Percentiles rank a stretch among this genome's conserved stretches.
Conservation (phyloP, 1,140 invertebrate species). For the Trichonephila inaurata region DNA sequence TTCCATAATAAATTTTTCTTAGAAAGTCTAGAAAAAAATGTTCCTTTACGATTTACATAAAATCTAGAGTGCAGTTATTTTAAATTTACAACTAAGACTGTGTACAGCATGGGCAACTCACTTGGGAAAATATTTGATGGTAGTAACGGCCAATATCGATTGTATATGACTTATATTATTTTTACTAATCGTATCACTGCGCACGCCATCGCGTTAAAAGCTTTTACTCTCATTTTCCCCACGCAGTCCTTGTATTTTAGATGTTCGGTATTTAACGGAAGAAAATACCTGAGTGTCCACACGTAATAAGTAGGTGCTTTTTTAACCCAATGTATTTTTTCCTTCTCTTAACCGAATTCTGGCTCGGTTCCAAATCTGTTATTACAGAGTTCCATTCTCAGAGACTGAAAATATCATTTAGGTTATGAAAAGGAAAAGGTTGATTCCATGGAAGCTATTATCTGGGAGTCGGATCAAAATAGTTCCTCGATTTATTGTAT, state of each 20-base stretch:
- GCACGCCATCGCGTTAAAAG: not conserved
- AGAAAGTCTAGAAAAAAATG: no score
- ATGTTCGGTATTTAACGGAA: not conserved
- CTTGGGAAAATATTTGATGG: not conserved
- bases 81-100: no score
- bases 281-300: not conserved
- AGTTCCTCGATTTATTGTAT: constrained; percentile 10
- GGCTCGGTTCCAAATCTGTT: not conserved
- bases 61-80: no score
- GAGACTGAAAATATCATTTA: constrained; percentile 24
- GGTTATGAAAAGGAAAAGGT: constrained; percentile 29
- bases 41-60: no score
- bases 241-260: not conserved
- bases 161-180: not conserved
- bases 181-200: not conserved
- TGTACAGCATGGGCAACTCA: no score
- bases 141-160: not conserved
- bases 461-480: not conserved
- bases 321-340: not conserved
- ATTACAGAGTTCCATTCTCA: not conserved
- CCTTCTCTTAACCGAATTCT: not conserved
- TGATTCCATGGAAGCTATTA: not conserved
- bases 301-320: constrained; percentile 2
- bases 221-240: not conserved
- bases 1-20: no score